Evolutionary conservation across 2,113 vertebrate species (phyloP).

Genomic region (Catagonus wagneri): DNA sequence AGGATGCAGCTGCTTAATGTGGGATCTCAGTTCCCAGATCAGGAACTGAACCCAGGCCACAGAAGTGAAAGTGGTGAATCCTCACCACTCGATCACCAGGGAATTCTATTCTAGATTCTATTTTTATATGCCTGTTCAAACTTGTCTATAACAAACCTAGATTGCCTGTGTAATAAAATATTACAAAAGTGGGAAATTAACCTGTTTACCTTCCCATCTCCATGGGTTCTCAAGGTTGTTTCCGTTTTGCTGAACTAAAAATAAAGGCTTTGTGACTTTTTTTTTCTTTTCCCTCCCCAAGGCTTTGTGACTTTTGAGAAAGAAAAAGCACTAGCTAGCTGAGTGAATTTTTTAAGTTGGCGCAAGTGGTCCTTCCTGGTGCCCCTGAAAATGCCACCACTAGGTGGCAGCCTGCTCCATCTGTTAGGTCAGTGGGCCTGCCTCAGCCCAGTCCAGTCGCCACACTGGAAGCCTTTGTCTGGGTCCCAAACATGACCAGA

Average conservation of each 20-base stretch:
- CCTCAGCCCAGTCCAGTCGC: not conserved
- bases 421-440: not conserved
- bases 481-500: not conserved
- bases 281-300: too few relatives aligned
- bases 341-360: not conserved
- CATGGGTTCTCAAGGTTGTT: not conserved
- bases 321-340: not conserved
- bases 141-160: not conserved
- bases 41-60: too few relatives aligned
- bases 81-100: too few relatives aligned
- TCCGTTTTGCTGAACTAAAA: constrained; percentile 1
- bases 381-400: not conserved
- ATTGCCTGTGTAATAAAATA: not conserved
- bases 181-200: not conserved
- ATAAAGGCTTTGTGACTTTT: constrained; percentile 7
- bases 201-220: not conserved
- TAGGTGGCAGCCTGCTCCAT: constrained; percentile 2
- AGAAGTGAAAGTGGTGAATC: too few relatives aligned
- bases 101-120: not conserved
- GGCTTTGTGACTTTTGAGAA: not conserved
- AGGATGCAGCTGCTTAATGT: too few relatives aligned
- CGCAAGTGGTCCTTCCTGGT: not conserved
- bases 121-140: not conserved
- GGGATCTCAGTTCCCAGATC: too few relatives aligned
- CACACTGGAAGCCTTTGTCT: not conserved